Percentiles rank a stretch among this genome's conserved stretches.
Evolutionary conservation across 2,113 vertebrate species (phyloP).

Genomic region (Camelus dromedarius): DNA sequence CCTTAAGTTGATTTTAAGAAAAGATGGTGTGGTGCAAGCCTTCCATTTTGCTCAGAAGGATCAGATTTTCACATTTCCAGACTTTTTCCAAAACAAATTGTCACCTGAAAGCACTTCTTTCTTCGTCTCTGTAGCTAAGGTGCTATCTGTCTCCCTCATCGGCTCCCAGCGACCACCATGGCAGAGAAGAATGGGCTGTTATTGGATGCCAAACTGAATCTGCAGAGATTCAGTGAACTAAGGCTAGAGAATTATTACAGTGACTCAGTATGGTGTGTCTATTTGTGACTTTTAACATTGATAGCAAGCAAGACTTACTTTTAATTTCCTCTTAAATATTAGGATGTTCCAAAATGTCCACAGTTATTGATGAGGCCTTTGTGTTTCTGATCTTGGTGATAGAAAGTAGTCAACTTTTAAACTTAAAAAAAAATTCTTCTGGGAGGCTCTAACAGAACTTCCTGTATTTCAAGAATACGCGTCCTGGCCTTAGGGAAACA

Average conservation of each 20-base stretch:
- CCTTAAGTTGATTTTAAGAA: conserved; percentile 35
- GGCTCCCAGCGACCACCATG: conserved; percentile 50
- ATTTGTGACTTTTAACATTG: conserved; percentile 83
- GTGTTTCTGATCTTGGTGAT: conserved; percentile 84
- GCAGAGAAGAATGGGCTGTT: conserved; percentile 81
- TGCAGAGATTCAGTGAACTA: conserved; percentile 70
- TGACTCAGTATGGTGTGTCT: conserved; percentile 78
- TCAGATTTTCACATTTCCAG: conserved; percentile 34
- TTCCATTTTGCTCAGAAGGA: conserved; percentile 50
- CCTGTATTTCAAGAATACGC: not conserved
- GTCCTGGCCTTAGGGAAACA: not conserved
- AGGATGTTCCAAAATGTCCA: conserved; percentile 80
- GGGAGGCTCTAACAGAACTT: conserved; percentile 52
- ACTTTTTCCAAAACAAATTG: conserved; percentile 59
- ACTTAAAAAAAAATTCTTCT: conserved; percentile 55
- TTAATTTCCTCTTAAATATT: conserved; percentile 91
- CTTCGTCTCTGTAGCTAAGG: conserved; percentile 28
- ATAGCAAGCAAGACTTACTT: conserved; percentile 84
- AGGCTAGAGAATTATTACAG: conserved; percentile 84
- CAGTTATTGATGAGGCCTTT: conserved; percentile 80
- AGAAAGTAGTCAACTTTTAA: conserved; percentile 80
- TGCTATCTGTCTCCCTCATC: conserved; percentile 76
- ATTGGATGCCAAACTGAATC: conserved; percentile 81
- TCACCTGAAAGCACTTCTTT: conserved; percentile 64
- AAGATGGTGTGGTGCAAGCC: not conserved